Evolutionary conservation across 2,113 vertebrate genomes (phyloP).

Genomic region (Phocoena sinus): DNA sequence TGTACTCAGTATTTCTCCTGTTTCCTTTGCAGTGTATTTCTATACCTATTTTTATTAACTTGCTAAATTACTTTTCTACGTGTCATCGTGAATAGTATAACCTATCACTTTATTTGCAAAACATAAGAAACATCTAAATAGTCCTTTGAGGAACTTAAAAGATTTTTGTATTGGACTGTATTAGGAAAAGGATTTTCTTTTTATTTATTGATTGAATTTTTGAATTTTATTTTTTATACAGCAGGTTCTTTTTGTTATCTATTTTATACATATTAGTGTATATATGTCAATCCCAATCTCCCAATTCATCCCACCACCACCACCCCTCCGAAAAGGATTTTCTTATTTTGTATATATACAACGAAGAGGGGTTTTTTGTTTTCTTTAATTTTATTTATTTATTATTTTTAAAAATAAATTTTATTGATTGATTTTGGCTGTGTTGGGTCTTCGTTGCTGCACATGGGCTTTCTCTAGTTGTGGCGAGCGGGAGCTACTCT

Average conservation of each 20-base stretch:
- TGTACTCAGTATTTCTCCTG: not conserved
- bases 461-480: too few species aligned
- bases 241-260: too few species aligned
- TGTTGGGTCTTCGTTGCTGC: too few species aligned
- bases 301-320: too few species aligned
- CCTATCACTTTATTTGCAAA: slow-evolving; percentile 7
- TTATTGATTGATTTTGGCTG: too few species aligned
- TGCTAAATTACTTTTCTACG: slow-evolving; percentile 19
- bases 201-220: too few species aligned
- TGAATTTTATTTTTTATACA: too few species aligned
- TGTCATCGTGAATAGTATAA: slow-evolving; percentile 7
- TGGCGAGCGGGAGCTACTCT: too few species aligned
- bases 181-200: not conserved
- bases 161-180: not conserved
- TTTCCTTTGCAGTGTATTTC: slow-evolving; percentile 26
- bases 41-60: slow-evolving; percentile 19
- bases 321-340: not conserved
- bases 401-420: too few species aligned
- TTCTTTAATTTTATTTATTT: not conserved
- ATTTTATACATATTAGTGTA: too few species aligned
- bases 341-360: not conserved
- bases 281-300: too few species aligned
- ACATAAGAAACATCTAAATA: slow-evolving; percentile 12
- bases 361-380: slow-evolving; percentile 7
- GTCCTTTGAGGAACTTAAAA: slow-evolving; percentile 26